A percentile compares a stretch with the other conserved stretches of the same genome.
Conservation (phyloP, 2,888 invertebrate genomes). For the Apotomis betuletana region DNA sequence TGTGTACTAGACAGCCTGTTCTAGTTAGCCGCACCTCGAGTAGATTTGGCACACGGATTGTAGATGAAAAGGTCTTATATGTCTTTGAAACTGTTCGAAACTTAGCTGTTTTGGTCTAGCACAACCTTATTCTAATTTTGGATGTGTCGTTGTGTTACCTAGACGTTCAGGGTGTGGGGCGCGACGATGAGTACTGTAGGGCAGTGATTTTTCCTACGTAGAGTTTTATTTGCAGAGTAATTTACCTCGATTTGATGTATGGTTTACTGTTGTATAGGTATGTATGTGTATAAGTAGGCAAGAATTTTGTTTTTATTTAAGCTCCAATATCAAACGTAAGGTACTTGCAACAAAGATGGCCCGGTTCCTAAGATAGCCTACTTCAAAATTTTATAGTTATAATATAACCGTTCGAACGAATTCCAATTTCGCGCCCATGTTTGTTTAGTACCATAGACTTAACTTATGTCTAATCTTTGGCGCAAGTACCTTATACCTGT, state of each 20-base stretch:
- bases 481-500: too few relatives aligned
- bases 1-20: slow-evolving; percentile 42
- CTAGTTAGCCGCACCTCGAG: slow-evolving; percentile 43
- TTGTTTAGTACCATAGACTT: too few relatives aligned
- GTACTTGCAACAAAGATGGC: too few relatives aligned
- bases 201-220: neutral
- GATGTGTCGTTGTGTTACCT: slow-evolving; percentile 3
- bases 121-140: neutral
- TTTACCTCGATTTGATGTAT: neutral
- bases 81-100: neutral
- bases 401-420: too few relatives aligned
- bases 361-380: too few relatives aligned
- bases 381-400: too few relatives aligned
- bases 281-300: too few relatives aligned
- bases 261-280: too few relatives aligned
- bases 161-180: slow-evolving; percentile 9
- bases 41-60: slow-evolving; percentile 39
- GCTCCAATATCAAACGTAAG: too few relatives aligned
- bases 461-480: too few relatives aligned
- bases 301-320: too few relatives aligned
- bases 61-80: neutral
- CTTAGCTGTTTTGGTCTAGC: neutral
- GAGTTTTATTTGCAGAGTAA: neutral
- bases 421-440: too few relatives aligned
- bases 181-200: neutral